These are phyloP conservation scores for Ophioninae sp. DNA, from an alignment of 2,888 invertebrate species.

Conservation along the genomic window DNA sequence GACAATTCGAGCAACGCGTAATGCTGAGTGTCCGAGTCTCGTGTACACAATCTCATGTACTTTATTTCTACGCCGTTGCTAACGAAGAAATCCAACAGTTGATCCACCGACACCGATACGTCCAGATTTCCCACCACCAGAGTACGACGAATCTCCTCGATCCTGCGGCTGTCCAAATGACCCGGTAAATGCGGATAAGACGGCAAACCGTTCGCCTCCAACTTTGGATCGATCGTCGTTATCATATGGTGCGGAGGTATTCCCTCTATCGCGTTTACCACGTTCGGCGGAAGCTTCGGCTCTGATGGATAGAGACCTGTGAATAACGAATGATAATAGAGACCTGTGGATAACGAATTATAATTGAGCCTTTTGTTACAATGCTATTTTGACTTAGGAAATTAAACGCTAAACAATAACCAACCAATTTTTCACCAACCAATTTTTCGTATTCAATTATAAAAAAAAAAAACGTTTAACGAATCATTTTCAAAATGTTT, in stretches of 20 bases:
- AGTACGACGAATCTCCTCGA: constrained; percentile 98
- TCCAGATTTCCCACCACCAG: constrained; percentile 91
- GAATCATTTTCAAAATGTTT: too few species aligned
- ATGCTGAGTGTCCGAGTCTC: constrained; percentile 88
- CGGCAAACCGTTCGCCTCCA: constrained; percentile 91
- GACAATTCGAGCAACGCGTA: constrained; percentile 96
- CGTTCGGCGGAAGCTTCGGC: constrained; percentile 94
- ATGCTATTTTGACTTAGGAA: too few species aligned
- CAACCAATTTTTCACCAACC: too few species aligned
- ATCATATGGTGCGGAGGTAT: constrained; percentile 91
- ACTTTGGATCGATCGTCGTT: constrained; percentile 93
- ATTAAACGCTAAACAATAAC: too few species aligned
- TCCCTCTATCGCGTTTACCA: constrained; percentile 93
- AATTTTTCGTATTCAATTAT: too few species aligned
- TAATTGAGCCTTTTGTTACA: too few species aligned
- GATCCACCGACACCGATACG: constrained; percentile 87
- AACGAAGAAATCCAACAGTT: constrained; percentile 93
- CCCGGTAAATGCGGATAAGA: constrained; percentile 95
- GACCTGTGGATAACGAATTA: background rate
- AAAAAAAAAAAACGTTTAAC: too few species aligned
- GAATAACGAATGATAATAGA: background rate
- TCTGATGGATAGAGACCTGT: constrained; percentile 89
- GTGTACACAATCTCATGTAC: constrained; percentile 95
- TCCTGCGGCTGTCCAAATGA: constrained; percentile 92
- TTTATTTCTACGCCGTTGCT: constrained; percentile 94